These are phyloP conservation scores for Tetrao urogallus DNA, from an alignment of 2,113 vertebrate genomes.

Conservation along the genomic window DNA sequence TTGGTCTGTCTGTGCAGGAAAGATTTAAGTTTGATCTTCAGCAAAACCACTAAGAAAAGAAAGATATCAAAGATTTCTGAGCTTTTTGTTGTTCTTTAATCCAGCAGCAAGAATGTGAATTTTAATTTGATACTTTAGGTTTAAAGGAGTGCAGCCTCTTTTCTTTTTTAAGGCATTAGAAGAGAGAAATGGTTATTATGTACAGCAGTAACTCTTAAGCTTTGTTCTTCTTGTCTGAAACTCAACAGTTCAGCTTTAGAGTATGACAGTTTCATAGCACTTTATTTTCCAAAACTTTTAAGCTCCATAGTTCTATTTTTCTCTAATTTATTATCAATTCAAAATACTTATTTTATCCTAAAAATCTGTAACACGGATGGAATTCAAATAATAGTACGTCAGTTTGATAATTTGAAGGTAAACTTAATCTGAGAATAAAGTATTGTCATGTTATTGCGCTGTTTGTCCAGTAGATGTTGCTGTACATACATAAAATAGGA, in stretches of 20 bases:
- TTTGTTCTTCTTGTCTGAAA: not conserved
- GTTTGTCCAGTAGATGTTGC: constrained; percentile 55
- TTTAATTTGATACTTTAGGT: not conserved
- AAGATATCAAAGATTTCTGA: not conserved
- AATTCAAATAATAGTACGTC: not conserved
- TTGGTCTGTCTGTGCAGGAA: constrained; percentile 84
- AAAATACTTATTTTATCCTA: not conserved
- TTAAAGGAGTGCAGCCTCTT: not conserved
- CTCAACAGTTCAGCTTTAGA: not conserved
- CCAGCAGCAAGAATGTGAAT: constrained; percentile 19
- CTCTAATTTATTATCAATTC: not conserved
- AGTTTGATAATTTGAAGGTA: not conserved
- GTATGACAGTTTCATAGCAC: not conserved
- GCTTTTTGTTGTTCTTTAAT: constrained; percentile 16
- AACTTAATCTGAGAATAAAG: not conserved
- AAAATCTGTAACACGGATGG: not conserved
- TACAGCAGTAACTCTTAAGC: not conserved
- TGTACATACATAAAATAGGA: not conserved
- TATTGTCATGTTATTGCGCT: not conserved
- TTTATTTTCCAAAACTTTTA: not conserved
- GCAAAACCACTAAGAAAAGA: constrained; percentile 33
- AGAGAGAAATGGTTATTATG: not conserved
- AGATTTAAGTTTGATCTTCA: constrained; percentile 70
- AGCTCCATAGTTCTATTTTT: not conserved
- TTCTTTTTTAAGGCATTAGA: constrained; percentile 7